Conservation (phyloP, 2,888 invertebrate species). For the Dynastes hyllus region DNA sequence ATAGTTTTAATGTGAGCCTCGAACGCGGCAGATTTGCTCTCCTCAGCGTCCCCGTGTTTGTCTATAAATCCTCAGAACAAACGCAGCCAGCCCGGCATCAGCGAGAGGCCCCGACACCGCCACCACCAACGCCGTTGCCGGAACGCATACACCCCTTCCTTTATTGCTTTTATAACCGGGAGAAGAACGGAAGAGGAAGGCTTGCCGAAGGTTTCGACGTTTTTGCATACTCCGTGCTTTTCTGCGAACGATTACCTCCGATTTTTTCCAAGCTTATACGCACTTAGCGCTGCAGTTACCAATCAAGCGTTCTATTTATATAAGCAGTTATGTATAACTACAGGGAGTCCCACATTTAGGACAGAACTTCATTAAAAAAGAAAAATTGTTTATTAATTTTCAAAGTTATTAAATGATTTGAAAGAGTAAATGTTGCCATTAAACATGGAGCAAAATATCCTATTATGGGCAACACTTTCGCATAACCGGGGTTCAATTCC, state of each 20-base stretch:
- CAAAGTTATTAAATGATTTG: no score
- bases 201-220: conserved; percentile 27
- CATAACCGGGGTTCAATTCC: no score
- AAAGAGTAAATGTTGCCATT: no score
- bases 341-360: no score
- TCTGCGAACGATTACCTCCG: conserved; percentile 24
- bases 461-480: no score
- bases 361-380: no score
- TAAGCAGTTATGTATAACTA: no score
- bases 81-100: conserved; percentile 63
- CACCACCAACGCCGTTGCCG: conserved; percentile 39
- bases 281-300: neutral
- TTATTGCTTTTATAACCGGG: conserved; percentile 64
- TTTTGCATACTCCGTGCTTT: conserved; percentile 26
- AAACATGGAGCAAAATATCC: no score
- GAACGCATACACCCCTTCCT: conserved; percentile 61
- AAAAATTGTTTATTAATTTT: no score
- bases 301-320: neutral
- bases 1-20: conserved; percentile 71
- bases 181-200: conserved; percentile 44
- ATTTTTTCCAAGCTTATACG: conserved; percentile 15
- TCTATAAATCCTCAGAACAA: conserved; percentile 70
- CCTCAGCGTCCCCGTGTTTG: conserved; percentile 68
- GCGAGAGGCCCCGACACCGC: conserved; percentile 41
- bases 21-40: conserved; percentile 69